phyloP scores from a whole-genome alignment of 2,888 invertebrate genomes.

The Carterocephalus palaemon region DNA sequence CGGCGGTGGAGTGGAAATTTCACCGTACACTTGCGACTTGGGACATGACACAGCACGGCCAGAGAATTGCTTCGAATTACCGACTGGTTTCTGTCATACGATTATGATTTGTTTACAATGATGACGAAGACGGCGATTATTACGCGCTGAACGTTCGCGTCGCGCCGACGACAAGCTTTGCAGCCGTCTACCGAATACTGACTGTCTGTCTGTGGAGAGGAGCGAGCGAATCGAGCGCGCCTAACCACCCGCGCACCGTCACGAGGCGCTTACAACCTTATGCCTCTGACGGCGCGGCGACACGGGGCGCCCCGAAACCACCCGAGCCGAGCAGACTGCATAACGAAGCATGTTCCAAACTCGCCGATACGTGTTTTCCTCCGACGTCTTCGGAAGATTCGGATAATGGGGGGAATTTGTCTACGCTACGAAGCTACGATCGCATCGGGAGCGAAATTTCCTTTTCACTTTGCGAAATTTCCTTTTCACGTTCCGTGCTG shows the following conservation, averaged over 20 bases:
- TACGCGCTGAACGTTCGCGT: slow-evolving; percentile 26
- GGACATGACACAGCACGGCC: slow-evolving; percentile 10
- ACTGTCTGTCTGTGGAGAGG: slow-evolving; percentile 13
- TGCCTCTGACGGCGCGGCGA: slow-evolving; percentile 28
- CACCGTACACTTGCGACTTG: slow-evolving; percentile 11
- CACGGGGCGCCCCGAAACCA: slow-evolving; percentile 46
- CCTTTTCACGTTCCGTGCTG: not conserved
- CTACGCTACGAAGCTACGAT: not conserved
- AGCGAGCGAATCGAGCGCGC: slow-evolving; percentile 16
- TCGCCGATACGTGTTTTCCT: slow-evolving; percentile 50
- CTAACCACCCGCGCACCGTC: slow-evolving; percentile 42
- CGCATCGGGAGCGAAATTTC: not conserved
- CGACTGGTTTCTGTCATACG: slow-evolving; percentile 49
- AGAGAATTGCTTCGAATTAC: slow-evolving; percentile 43
- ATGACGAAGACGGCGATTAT: slow-evolving; percentile 32
- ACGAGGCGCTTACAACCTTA: slow-evolving; percentile 29
- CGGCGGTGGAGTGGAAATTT: slow-evolving; percentile 15
- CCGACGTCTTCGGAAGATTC: slow-evolving; percentile 31
- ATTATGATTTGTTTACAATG: slow-evolving; percentile 61
- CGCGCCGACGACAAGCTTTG: slow-evolving; percentile 37
- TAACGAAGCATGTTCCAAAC: slow-evolving; percentile 41
- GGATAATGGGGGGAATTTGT: slow-evolving; percentile 13
- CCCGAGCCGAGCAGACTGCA: slow-evolving; percentile 39
- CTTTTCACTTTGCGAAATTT: not conserved
- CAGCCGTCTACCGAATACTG: slow-evolving; percentile 35